Conservation (phyloP, 1,140 invertebrate genomes). For the Hypothenemus hampei region DNA sequence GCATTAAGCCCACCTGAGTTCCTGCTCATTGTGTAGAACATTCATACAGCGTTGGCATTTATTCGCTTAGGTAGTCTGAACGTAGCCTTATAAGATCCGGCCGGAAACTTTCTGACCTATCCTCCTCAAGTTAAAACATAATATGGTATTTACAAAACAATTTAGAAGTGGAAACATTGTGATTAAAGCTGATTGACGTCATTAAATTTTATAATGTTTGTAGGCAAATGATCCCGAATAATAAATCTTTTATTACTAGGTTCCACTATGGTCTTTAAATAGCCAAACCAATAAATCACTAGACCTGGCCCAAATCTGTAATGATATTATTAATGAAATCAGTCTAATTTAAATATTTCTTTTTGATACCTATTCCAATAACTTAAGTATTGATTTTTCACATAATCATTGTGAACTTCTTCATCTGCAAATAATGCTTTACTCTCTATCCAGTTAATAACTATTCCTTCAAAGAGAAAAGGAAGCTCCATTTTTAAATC, state of each 20-base stretch:
- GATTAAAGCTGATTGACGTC: too few relatives aligned
- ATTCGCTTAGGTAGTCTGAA: too few relatives aligned
- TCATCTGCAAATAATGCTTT: conserved; percentile 90
- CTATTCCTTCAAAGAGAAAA: conserved; percentile 76
- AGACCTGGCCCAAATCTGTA: conserved; percentile 84
- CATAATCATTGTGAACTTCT: conserved; percentile 75
- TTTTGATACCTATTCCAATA: conserved; percentile 81
- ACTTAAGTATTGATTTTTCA: conserved; percentile 80
- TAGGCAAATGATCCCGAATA: conserved; percentile 59
- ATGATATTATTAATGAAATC: background rate
- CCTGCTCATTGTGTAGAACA: too few relatives aligned
- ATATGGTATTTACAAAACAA: too few relatives aligned
- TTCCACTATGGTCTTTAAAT: conserved; percentile 63
- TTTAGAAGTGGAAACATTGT: too few relatives aligned
- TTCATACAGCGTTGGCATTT: too few relatives aligned
- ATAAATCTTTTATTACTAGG: conserved; percentile 63
- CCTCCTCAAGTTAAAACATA: too few relatives aligned
- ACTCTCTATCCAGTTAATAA: conserved; percentile 95
- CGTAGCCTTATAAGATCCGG: too few relatives aligned
- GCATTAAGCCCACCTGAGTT: too few relatives aligned
- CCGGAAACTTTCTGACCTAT: too few relatives aligned
- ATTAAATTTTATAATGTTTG: conserved; percentile 37
- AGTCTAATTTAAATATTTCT: background rate
- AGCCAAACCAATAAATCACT: conserved; percentile 96
- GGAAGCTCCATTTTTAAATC: conserved; percentile 89